These are phyloP conservation scores for Lissocephala sabroskyi DNA, from an alignment of 2,888 invertebrate species.

Conservation along the genomic window DNA sequence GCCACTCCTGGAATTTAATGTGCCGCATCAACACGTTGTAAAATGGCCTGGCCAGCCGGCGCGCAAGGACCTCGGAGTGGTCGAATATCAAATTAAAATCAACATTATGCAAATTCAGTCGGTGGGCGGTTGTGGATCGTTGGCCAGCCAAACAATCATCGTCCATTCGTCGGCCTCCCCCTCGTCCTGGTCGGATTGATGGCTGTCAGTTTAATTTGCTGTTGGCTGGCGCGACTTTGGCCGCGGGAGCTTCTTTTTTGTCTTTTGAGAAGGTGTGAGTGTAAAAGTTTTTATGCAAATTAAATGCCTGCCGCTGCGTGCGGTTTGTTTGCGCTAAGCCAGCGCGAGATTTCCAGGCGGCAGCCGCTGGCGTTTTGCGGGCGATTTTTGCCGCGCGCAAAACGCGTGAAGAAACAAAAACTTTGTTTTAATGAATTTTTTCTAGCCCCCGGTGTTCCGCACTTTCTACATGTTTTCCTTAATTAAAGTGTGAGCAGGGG, in stretches of 20 bases:
- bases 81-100: conserved; percentile 63
- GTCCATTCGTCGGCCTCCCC: conserved; percentile 33
- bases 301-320: conserved; percentile 65
- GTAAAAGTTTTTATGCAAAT: conserved; percentile 58
- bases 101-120: conserved; percentile 58
- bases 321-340: conserved; percentile 52
- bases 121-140: conserved; percentile 41
- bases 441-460: conserved; percentile 46
- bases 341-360: not conserved
- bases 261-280: conserved; percentile 21
- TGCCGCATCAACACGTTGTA: conserved; percentile 60
- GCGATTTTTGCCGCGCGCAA: conserved; percentile 19
- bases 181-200: conserved; percentile 28
- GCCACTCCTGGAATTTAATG: conserved; percentile 46
- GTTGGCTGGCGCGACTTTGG: no score
- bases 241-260: not conserved
- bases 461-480: conserved; percentile 46
- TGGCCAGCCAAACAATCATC: conserved; percentile 54
- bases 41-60: conserved; percentile 29
- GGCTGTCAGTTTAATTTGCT: not conserved
- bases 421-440: conserved; percentile 52
- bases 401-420: conserved; percentile 11
- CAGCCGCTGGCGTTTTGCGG: conserved; percentile 14
- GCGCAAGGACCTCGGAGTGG: no score
- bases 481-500: conserved; percentile 41